A percentile compares a stretch with the other conserved stretches of the same genome.
phyloP scores from a whole-genome alignment of 2,797 vertebrate species.

The Sebastes taczanowskii region DNA sequence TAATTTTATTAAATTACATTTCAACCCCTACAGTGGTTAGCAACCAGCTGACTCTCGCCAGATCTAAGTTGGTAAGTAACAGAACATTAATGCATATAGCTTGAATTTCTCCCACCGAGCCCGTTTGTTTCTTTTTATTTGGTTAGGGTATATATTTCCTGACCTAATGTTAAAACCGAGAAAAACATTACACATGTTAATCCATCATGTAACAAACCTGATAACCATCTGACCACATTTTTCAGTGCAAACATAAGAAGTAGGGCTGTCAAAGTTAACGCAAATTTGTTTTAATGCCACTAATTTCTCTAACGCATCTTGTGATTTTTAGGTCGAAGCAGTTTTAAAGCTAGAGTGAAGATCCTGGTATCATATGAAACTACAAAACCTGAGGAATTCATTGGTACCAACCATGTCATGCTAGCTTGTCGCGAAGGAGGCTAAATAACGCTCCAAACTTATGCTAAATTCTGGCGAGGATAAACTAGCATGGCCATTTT shows the following conservation, averaged over 20 bases:
- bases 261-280: no score
- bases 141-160: neutral
- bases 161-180: neutral
- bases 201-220: neutral
- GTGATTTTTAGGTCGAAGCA: no score
- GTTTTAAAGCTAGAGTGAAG: no score
- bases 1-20: neutral
- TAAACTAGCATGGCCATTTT: no score
- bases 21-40: neutral
- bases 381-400: no score
- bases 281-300: no score
- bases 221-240: neutral
- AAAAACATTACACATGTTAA: neutral
- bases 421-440: no score
- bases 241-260: neutral
- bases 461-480: no score
- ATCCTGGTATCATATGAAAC: no score
- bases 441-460: no score
- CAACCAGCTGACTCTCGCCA: neutral
- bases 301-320: no score
- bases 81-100: neutral
- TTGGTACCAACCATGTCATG: no score
- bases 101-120: neutral
- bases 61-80: neutral
- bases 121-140: neutral